Conservation (phyloP, 2,113 vertebrate species). For the Piprites chloris region DNA sequence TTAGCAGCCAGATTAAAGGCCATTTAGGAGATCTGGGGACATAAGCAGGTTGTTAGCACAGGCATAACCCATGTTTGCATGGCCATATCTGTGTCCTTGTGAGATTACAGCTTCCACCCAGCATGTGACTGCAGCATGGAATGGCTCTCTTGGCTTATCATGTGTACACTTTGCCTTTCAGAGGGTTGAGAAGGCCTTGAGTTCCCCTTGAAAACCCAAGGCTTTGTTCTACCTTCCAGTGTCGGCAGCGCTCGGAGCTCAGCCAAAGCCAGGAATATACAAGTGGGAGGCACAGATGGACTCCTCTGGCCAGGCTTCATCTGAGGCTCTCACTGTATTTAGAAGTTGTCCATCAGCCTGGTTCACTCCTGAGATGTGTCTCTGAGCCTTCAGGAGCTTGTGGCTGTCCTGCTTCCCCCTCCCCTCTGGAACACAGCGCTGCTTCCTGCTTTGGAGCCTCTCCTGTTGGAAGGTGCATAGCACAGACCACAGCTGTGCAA, state of each 20-base stretch:
- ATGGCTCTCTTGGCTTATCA: neutral
- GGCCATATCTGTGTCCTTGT: constrained; percentile 32
- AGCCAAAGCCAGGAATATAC: neutral
- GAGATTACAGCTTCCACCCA: constrained; percentile 8
- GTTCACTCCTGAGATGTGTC: neutral
- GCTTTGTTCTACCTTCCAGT: neutral
- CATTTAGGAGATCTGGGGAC: neutral
- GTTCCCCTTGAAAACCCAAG: neutral
- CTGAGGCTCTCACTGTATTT: neutral
- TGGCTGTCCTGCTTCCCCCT: neutral
- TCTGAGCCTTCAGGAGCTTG: neutral
- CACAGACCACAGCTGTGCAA: neutral
- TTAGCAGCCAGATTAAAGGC: neutral
- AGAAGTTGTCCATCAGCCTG: neutral
- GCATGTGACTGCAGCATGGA: neutral
- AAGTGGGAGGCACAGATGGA: neutral
- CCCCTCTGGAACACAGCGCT: neutral
- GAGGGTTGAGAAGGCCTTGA: neutral
- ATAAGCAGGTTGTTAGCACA: neutral
- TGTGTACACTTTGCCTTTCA: neutral
- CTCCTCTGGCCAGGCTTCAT: neutral
- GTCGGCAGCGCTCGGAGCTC: neutral
- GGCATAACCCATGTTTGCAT: constrained; percentile 2
- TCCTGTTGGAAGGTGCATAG: neutral
- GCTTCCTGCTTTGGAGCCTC: neutral